Base-by-base conservation (phyloP, 2,113 vertebrate species). In the Indri indri region DNA sequence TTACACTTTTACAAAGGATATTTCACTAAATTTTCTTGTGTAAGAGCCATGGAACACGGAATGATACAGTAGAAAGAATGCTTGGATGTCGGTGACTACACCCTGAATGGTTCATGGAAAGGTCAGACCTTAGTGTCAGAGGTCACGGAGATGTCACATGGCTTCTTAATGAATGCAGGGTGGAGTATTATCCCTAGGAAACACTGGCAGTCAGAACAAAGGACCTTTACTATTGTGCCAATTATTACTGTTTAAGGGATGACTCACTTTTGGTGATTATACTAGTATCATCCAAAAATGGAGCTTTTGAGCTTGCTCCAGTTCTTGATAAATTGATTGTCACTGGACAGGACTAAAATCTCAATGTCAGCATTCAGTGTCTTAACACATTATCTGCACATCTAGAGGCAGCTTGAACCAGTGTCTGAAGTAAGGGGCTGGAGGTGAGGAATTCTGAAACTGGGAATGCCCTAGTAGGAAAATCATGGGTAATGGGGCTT, bases 231-330 rank as follows among this genome's bases (percentile, higher is more conserved):
- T 93, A 85, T 88, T 94, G 83, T 95, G 93, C 84, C 92, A 97
- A 84, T 98, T 95, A 97, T 47, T 85, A 50, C 61, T 95, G 88
- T 96, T 88, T 90, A 81, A 96, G 85, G 94, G 86, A 98, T 74
- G 0, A 1, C 91, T 80, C 92, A 73, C 8, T 96, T 93, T 97
- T 92, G 82, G 88, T 97, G 93, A 98, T 96, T 96, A 92, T 86
- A n/a, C 45, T 93, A 85, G 30, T 96, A 71, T 97, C 97, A 97
- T 96, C 74, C 83, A 96, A 97, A 98, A 97, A 95, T 91, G 57
- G 96, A 95, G 93, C 93, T 98, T 97, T 97, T 97, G 90, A 93
- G 34, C 93, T 97, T 95, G 79, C 70, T 97, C 88, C 90, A 95
- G 90, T 93, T 97, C 95, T 92, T 94, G 96, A 86, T 82, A 93